A percentile compares a stretch with the other conserved stretches of the same genome.
phyloP scores from a whole-genome alignment of 2,888 invertebrate genomes.

The Macaria notata region DNA sequence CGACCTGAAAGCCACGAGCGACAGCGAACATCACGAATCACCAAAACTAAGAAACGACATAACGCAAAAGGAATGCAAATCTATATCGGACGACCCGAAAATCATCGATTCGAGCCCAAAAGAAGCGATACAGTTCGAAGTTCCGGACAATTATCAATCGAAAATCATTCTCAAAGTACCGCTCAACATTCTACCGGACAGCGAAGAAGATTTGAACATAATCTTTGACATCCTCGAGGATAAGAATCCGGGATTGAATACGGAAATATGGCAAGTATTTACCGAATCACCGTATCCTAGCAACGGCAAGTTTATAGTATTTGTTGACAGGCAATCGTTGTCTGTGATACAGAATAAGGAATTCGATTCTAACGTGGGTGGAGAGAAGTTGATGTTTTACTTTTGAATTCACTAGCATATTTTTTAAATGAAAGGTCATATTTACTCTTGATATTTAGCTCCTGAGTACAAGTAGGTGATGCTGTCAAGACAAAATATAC shows the following conservation, averaged over 20 bases:
- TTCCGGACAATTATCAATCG: conserved; percentile 42
- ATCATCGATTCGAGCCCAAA: conserved; percentile 39
- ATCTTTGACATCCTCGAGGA: conserved; percentile 68
- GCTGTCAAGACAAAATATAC: too few relatives aligned
- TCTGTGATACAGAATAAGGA: conserved; percentile 50
- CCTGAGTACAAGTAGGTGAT: too few relatives aligned
- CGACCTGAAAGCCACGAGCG: conserved; percentile 26
- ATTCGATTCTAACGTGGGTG: conserved; percentile 60
- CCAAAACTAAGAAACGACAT: conserved; percentile 32
- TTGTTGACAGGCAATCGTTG: conserved; percentile 61
- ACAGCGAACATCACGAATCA: conserved; percentile 29
- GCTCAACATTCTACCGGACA: conserved; percentile 54
- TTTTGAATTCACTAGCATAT: conserved; percentile 38
- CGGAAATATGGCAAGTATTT: conserved; percentile 61
- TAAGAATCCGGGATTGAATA: conserved; percentile 67
- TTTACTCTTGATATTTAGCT: too few relatives aligned
- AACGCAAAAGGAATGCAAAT: conserved; percentile 13
- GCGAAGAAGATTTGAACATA: conserved; percentile 62
- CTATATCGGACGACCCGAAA: conserved; percentile 36
- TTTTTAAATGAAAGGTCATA: too few relatives aligned
- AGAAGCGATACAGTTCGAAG: conserved; percentile 21
- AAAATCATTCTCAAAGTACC: conserved; percentile 63
- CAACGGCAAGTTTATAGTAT: conserved; percentile 56
- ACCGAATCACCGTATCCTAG: conserved; percentile 49
- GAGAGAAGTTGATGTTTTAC: conserved; percentile 59